These are phyloP conservation scores for Knipowitschia caucasica DNA, from an alignment of 2,797 vertebrate genomes.

Conservation along the genomic window DNA sequence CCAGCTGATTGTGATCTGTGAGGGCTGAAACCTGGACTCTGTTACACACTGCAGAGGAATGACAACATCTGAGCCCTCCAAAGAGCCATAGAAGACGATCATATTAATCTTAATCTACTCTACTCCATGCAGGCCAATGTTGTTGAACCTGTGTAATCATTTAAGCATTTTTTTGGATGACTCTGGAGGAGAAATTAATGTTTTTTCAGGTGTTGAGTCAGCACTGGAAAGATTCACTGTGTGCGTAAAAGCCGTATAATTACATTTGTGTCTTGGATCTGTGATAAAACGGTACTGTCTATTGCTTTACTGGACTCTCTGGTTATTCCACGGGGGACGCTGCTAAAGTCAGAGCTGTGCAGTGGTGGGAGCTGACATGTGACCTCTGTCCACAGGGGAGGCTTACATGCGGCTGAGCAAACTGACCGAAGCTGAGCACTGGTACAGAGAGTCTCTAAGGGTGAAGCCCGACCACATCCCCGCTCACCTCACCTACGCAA, in stretches of 20 bases:
- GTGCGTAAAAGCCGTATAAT: constrained; percentile 44
- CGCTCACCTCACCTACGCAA: constrained; percentile 96
- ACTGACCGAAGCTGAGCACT: constrained; percentile 88
- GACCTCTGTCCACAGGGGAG: constrained; percentile 80
- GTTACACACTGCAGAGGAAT: constrained; percentile 32
- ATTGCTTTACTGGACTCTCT: not conserved
- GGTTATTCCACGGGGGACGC: constrained; percentile 15
- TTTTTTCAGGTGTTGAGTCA: constrained; percentile 70
- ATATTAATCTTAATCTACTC: constrained; percentile 54
- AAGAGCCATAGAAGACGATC: constrained; percentile 26
- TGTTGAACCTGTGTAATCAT: constrained; percentile 53
- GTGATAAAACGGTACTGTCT: not conserved
- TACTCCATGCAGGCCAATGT: constrained; percentile 43
- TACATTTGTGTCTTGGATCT: not conserved
- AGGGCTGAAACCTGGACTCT: constrained; percentile 28
- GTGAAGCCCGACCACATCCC: constrained; percentile 98
- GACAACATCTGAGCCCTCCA: constrained; percentile 31
- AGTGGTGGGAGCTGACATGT: constrained; percentile 29
- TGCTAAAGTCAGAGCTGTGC: constrained; percentile 33
- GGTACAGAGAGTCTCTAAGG: constrained; percentile 91
- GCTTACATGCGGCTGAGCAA: constrained; percentile 92
- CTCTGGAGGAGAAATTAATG: constrained; percentile 45
- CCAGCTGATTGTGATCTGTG: constrained; percentile 27
- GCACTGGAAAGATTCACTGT: constrained; percentile 54
- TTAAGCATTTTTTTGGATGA: constrained; percentile 44